These are phyloP conservation scores for Diprion similis DNA, from an alignment of 1,140 invertebrate genomes.

Conservation along the genomic window DNA sequence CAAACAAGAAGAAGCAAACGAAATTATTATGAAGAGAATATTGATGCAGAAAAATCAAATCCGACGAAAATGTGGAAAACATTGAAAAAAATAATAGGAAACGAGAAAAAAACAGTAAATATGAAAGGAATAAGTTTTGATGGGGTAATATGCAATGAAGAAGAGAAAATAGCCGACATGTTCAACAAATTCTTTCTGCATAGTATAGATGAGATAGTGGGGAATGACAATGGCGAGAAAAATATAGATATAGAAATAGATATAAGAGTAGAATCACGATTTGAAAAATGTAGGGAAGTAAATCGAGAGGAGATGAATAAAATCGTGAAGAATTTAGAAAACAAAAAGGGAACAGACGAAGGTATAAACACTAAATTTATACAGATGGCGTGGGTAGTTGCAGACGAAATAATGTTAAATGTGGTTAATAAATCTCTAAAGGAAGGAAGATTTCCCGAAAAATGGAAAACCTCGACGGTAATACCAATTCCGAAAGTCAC, in stretches of 20 bases:
- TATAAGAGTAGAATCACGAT: neutral
- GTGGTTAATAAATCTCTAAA: slow-evolving; percentile 1
- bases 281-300: neutral
- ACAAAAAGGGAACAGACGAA: neutral
- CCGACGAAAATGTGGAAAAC: slow-evolving; percentile 6
- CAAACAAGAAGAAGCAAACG: neutral
- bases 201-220: slow-evolving; percentile 9
- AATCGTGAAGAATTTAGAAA: neutral
- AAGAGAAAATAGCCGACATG: slow-evolving; percentile 9
- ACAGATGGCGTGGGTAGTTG: neutral
- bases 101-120: neutral
- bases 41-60: neutral
- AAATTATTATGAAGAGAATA: slow-evolving; percentile 10
- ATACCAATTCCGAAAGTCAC: slow-evolving; percentile 20
- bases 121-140: neutral
- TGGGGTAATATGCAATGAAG: neutral
- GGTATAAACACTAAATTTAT: neutral
- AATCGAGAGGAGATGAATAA: neutral
- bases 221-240: neutral
- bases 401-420: neutral
- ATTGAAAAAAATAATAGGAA: neutral
- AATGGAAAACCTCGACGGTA: slow-evolving; percentile 16
- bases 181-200: slow-evolving; percentile 8
- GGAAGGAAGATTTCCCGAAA: slow-evolving; percentile 9
- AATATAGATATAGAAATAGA: neutral